These are phyloP conservation scores for Calliphora vicina DNA, from an alignment of 1,140 invertebrate species.

Conservation along the genomic window DNA sequence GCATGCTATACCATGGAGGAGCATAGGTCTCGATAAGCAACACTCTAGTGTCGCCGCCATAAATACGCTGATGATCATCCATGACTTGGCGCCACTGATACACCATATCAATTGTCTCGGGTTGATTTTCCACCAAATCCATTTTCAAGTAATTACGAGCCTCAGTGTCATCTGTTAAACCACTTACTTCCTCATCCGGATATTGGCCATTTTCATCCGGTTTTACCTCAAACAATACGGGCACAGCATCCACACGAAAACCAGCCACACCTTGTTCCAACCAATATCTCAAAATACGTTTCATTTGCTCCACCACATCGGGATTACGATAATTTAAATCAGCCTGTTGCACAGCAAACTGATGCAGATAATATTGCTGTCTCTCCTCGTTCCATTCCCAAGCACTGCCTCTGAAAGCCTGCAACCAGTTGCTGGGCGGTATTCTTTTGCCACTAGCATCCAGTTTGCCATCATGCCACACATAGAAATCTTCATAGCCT, in stretches of 20 bases:
- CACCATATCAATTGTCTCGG: constrained; percentile 70
- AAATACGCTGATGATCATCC: constrained; percentile 65
- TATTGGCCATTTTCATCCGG: constrained; percentile 63
- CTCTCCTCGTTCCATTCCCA: constrained; percentile 72
- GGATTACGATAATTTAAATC: constrained; percentile 77
- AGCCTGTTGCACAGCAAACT: constrained; percentile 71
- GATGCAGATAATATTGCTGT: constrained; percentile 74
- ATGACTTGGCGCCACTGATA: constrained; percentile 69
- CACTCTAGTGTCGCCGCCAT: constrained; percentile 67
- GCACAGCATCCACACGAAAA: constrained; percentile 74
- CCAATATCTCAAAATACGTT: constrained; percentile 77
- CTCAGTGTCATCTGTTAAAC: constrained; percentile 60
- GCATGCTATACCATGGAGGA: constrained; percentile 62
- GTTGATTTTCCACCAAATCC: constrained; percentile 70
- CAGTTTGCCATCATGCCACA: constrained; percentile 70
- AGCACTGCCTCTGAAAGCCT: constrained; percentile 68
- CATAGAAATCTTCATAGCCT: constrained; percentile 74
- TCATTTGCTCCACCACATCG: constrained; percentile 72
- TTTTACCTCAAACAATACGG: constrained; percentile 68
- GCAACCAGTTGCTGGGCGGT: constrained; percentile 75
- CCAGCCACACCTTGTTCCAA: constrained; percentile 78
- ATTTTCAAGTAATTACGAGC: constrained; percentile 70
- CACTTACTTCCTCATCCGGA: constrained; percentile 68
- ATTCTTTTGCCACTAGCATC: constrained; percentile 45
- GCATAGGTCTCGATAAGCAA: constrained; percentile 77